Evolutionary conservation across 2,797 vertebrate genomes (phyloP), one percentile per base, ranked within the genome.

Genomic region (Spinus olivaceus): DNA sequence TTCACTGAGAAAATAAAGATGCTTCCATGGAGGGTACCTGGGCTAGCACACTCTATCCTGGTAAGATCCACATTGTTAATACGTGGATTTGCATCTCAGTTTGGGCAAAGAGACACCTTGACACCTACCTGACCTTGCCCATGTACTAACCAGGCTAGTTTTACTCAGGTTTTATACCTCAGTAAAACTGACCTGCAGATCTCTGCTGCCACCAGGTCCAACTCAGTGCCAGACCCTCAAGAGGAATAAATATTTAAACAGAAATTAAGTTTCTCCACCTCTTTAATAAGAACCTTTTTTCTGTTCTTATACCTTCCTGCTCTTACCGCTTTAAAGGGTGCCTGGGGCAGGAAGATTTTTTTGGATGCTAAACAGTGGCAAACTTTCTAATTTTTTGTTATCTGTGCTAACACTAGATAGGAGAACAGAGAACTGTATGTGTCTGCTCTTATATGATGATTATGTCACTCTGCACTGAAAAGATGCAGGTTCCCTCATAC

Each of bases 21-120:
- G 12, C 42, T 82, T 51, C 44, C 7, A 3, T n/a, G 44, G 44
- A 59, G 33, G 9, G 10, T 49, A 30, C 15, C 37, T 67, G 18
- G 53, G 37, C 41, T 42, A 60, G 18, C 1, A 0, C 6, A 12
- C 5, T 20, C 3, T 7, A 7, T 22, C 35, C 32, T 18, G 3
- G 8, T 33, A 10, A 63, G 28, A 66, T 22, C 33, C 41, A 25
- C 3, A 0, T 16, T 50, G 42, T 9, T 54, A 16, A 6, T 10
- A 20, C 0, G 1, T 41, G 47, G 8, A 9, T 47, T 63, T 67
- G 66, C 33, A 33, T 47, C 18, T 67, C 16, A 37, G 2, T 27
- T 22, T 44, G 57, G 25, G 12, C 27, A 67, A 27, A 46, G 0
- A 30, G 47, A 6, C 20, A 25, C 12, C 44, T 77, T 69, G 17